phyloP scores from a whole-genome alignment of 2,888 invertebrate species.

The Rambutsinella grinnellia region DNA sequence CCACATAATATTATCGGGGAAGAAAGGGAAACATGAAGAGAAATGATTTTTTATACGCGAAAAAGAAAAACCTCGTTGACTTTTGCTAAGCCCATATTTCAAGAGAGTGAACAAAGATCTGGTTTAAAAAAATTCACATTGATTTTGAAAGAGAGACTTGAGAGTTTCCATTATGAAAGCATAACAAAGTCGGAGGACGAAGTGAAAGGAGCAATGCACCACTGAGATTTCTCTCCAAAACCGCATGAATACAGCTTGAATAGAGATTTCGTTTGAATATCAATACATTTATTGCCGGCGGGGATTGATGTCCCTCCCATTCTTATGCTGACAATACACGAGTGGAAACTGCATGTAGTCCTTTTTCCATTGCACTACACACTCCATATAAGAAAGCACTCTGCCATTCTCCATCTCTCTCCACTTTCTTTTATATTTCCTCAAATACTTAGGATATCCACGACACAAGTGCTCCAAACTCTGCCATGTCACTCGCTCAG shows the following conservation, averaged over 20 bases:
- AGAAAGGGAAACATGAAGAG: too few relatives aligned
- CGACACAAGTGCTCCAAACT: too few relatives aligned
- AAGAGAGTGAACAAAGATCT: too few relatives aligned
- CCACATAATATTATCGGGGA: too few relatives aligned
- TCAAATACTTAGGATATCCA: too few relatives aligned
- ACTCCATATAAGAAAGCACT: neutral
- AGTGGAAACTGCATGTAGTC: conserved; percentile 15
- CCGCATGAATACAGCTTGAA: conserved; percentile 55
- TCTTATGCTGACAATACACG: conserved; percentile 21
- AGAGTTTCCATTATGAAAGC: neutral
- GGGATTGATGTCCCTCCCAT: conserved; percentile 57
- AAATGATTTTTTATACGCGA: neutral
- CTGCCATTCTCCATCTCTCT: neutral
- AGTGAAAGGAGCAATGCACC: conserved; percentile 9
- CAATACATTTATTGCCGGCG: conserved; percentile 60
- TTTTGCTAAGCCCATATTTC: too few relatives aligned
- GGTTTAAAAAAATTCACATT: too few relatives aligned
- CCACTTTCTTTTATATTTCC: neutral
- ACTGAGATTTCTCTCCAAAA: conserved; percentile 41
- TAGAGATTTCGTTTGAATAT: conserved; percentile 64
- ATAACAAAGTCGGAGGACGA: neutral
- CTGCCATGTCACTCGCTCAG: too few relatives aligned
- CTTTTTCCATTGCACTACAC: neutral
- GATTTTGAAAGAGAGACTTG: neutral
- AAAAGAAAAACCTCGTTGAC: too few relatives aligned